A percentile compares a stretch with the other conserved stretches of the same genome.
Conservation (phyloP, 2,888 invertebrate genomes). For the Macrosiphum euphorbiae region DNA sequence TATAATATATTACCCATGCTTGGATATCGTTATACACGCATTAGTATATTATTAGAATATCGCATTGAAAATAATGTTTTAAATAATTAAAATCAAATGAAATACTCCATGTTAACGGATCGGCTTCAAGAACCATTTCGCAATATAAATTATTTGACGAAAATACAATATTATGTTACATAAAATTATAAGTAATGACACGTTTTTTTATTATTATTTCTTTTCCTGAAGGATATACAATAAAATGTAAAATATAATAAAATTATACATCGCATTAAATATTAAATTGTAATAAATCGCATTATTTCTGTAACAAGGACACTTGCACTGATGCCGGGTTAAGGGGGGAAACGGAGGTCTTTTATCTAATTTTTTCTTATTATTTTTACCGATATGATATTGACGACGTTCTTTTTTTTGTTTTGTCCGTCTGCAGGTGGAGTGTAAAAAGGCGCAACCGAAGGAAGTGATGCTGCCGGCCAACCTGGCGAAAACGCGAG, state of each 20-base stretch:
- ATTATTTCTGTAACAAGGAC: neutral
- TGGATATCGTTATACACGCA: neutral
- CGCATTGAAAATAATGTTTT: neutral
- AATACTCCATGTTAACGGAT: neutral
- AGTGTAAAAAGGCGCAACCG: constrained; percentile 99
- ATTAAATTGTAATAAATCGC: neutral
- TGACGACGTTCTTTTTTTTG: neutral
- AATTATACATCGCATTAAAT: neutral
- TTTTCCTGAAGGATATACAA: neutral
- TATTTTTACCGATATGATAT: neutral
- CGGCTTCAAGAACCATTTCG: too few species aligned
- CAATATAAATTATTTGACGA: too few species aligned
- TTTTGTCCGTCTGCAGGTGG: constrained; percentile 81
- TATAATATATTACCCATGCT: neutral
- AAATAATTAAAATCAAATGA: neutral
- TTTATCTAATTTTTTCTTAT: neutral
- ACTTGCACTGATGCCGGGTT: too few species aligned
- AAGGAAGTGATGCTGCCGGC: constrained; percentile 99
- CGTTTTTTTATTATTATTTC: neutral
- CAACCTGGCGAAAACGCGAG: constrained; percentile 94
- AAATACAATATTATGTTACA: too few species aligned
- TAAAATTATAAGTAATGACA: too few species aligned
- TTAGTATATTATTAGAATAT: neutral
- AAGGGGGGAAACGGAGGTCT: neutral
- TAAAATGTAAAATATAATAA: neutral